phyloP scores from a whole-genome alignment of 2,888 invertebrate genomes.

The Eupithecia abbreviata region DNA sequence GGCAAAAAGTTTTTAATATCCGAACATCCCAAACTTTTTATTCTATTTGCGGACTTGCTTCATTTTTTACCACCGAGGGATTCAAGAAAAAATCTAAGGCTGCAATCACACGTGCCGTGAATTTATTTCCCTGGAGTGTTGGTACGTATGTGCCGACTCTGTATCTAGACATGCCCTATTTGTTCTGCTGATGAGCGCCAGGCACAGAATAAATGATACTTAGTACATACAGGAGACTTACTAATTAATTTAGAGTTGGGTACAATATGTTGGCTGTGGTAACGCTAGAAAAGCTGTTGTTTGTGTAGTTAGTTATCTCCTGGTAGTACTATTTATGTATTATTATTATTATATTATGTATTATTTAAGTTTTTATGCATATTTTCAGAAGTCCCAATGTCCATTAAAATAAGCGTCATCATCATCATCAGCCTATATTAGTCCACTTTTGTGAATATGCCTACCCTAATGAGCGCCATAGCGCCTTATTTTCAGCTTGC shows the following conservation, averaged over 20 bases:
- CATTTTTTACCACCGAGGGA: slow-evolving; percentile 43
- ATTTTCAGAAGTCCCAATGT: not conserved
- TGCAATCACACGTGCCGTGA: slow-evolving; percentile 70
- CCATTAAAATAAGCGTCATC: not conserved
- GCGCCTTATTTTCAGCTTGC: no score
- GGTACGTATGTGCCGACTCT: slow-evolving; percentile 74
- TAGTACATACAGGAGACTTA: slow-evolving; percentile 5
- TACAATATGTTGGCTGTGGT: not conserved
- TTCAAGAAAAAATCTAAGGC: slow-evolving; percentile 65
- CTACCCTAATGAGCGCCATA: no score
- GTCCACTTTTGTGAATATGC: no score
- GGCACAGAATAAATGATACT: slow-evolving; percentile 26
- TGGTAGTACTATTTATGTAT: no score
- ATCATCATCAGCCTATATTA: no score
- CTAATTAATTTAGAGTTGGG: slow-evolving; percentile 4
- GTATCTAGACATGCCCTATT: slow-evolving; percentile 74
- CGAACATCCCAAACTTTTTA: slow-evolving; percentile 31
- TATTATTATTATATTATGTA: no score
- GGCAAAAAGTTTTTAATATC: slow-evolving; percentile 29
- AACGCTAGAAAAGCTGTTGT: not conserved
- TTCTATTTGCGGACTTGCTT: slow-evolving; percentile 43
- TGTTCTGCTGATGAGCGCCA: slow-evolving; percentile 70
- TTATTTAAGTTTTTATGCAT: not conserved
- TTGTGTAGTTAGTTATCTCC: not conserved
- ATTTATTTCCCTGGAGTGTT: slow-evolving; percentile 79